phyloP scores from a whole-genome alignment of 2,797 vertebrate genomes.

The Simalia tracyae region DNA sequence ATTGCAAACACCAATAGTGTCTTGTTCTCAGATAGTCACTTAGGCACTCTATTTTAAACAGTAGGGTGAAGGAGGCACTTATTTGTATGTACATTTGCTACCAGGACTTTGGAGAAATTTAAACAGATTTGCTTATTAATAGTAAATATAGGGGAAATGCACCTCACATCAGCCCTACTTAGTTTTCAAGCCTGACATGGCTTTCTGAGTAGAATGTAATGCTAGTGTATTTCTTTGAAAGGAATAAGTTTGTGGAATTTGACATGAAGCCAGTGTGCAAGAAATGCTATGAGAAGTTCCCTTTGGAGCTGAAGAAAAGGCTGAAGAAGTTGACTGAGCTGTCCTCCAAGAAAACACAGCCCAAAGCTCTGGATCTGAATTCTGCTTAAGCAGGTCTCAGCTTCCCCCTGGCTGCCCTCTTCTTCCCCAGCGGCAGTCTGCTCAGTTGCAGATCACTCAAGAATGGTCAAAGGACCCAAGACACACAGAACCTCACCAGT shows the following conservation, averaged over 20 bases:
- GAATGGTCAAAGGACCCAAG: slow-evolving; percentile 44
- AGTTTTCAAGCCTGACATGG: not conserved
- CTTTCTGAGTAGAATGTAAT: slow-evolving; percentile 40
- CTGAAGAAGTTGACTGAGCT: slow-evolving; percentile 77
- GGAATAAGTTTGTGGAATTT: slow-evolving; percentile 82
- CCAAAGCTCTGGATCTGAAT: slow-evolving; percentile 71
- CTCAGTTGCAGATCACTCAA: slow-evolving; percentile 39
- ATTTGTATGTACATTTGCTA: not conserved
- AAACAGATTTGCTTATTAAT: not conserved
- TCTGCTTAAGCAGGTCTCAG: slow-evolving; percentile 61
- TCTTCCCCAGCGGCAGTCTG: slow-evolving; percentile 7
- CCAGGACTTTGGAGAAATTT: not conserved
- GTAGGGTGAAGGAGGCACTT: not conserved
- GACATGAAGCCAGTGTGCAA: slow-evolving; percentile 82
- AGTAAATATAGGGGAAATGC: not conserved
- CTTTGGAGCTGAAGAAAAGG: slow-evolving; percentile 78
- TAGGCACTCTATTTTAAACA: not conserved
- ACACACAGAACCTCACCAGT: slow-evolving; percentile 27
- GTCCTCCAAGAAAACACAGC: slow-evolving; percentile 69
- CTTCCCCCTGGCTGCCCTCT: not conserved
- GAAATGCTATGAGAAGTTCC: slow-evolving; percentile 78
- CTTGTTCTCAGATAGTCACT: not conserved
- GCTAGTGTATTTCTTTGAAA: slow-evolving; percentile 40
- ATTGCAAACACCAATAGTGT: not conserved
- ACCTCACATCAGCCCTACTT: not conserved